Evolutionary conservation across 2,113 vertebrate species (phyloP).

Genomic region (Gadus chalcogrammus): DNA sequence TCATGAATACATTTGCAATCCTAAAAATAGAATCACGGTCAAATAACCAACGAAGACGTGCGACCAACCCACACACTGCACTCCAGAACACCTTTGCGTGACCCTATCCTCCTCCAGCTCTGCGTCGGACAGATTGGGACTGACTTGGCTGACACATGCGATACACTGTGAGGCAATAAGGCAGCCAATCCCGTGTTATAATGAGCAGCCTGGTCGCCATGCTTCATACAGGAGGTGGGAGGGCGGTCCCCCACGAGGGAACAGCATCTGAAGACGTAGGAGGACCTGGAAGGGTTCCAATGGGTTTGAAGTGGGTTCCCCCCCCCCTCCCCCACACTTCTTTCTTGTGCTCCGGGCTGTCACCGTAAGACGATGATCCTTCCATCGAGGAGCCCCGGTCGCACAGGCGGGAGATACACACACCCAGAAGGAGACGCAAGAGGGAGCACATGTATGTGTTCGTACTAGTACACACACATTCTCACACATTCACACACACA

Average conservation of each 20-base stretch:
- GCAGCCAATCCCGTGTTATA: conserved; percentile 63
- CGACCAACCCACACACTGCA: no score
- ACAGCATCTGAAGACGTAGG: conserved; percentile 48
- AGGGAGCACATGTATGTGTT: no score
- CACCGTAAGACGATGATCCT: conserved; percentile 63
- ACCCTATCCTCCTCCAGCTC: no score
- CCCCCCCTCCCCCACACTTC: conserved; percentile 10
- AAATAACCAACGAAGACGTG: no score
- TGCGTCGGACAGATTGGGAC: conserved; percentile 7
- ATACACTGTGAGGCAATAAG: conserved; percentile 50
- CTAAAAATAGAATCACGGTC: no score
- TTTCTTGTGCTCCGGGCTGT: conserved; percentile 56
- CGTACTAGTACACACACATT: conserved; percentile 15
- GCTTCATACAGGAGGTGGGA: conserved; percentile 21
- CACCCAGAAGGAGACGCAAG: no score
- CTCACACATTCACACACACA: conserved; percentile 1
- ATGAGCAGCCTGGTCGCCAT: conserved; percentile 25
- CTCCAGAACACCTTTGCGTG: no score
- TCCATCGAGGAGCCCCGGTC: conserved; percentile 43
- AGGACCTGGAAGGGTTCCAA: conserved; percentile 53
- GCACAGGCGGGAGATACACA: not conserved
- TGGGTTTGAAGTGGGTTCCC: conserved; percentile 25
- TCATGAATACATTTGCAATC: no score
- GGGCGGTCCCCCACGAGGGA: conserved; percentile 42
- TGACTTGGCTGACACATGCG: conserved; percentile 49